Conservation (phyloP, 2,888 invertebrate genomes). For the Hartigia nigra region DNA sequence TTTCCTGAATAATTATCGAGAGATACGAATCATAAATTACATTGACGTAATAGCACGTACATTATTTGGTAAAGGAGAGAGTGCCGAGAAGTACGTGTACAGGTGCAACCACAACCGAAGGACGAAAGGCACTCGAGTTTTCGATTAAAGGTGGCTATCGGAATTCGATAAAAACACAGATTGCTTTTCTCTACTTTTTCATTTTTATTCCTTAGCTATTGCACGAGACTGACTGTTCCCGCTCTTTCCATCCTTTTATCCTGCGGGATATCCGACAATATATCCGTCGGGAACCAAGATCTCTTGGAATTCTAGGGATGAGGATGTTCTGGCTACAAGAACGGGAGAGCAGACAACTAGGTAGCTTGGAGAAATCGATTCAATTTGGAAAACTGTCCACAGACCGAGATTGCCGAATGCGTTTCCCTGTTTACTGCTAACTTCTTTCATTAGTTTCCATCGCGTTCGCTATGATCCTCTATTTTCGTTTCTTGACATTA, state of each 20-base stretch:
- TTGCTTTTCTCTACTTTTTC: slow-evolving; percentile 2
- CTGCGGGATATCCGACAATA: background rate
- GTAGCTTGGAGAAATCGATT: slow-evolving; percentile 5
- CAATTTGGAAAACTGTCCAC: slow-evolving; percentile 8
- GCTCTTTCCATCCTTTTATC: background rate
- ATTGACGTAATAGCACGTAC: background rate
- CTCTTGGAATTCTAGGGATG: background rate
- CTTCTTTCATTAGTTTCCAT: slow-evolving; percentile 1
- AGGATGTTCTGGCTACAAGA: background rate
- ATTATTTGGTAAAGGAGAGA: background rate
- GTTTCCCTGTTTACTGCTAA: background rate
- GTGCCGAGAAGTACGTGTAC: background rate
- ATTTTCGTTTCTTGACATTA: background rate
- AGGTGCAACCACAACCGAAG: background rate
- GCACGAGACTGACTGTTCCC: background rate
- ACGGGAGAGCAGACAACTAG: background rate
- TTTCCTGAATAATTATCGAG: background rate
- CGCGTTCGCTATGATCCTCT: background rate
- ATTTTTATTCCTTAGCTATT: slow-evolving; percentile 1
- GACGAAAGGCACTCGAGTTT: background rate
- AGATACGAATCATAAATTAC: background rate
- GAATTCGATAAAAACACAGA: slow-evolving; percentile 6
- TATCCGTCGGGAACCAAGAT: background rate
- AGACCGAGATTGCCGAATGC: background rate
- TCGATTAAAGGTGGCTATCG: background rate